These are phyloP conservation scores for Propithecus deckenii DNA, from an alignment of 2,797 vertebrate species.

Conservation along the genomic window DNA sequence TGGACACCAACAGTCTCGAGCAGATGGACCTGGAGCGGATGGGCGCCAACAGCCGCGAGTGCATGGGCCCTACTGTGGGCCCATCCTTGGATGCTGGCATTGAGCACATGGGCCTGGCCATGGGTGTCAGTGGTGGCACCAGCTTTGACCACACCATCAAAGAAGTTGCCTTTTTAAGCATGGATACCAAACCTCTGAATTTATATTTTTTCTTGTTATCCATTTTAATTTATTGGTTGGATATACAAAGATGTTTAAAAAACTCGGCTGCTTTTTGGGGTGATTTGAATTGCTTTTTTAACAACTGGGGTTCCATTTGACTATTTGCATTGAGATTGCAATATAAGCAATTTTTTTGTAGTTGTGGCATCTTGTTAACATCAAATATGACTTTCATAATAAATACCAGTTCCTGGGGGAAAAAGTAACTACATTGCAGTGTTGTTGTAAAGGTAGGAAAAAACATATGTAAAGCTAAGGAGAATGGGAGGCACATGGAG, in stretches of 20 bases:
- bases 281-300: constrained; percentile 84
- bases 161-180: constrained; percentile 68
- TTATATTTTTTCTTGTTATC: constrained; percentile 80
- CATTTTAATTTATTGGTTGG: constrained; percentile 81
- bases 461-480: not conserved
- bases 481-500: not conserved
- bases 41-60: constrained; percentile 82
- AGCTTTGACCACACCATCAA: constrained; percentile 93
- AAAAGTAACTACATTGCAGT: not conserved
- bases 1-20: constrained; percentile 89
- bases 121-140: constrained; percentile 81
- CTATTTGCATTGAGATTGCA: constrained; percentile 81
- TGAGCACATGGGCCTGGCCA: constrained; percentile 89
- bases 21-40: constrained; percentile 90
- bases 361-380: constrained; percentile 83
- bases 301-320: constrained; percentile 80
- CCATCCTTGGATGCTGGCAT: constrained; percentile 90
- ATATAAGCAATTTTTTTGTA: constrained; percentile 84
- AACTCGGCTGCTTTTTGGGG: constrained; percentile 79
- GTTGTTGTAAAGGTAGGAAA: not conserved
- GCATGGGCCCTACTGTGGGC: constrained; percentile 87
- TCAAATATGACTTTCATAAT: constrained; percentile 84
- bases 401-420: constrained; percentile 75
- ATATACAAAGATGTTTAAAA: constrained; percentile 80
- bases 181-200: constrained; percentile 17